These are phyloP conservation scores for Leuctra nigra DNA, from an alignment of 2,888 invertebrate genomes.

Conservation along the genomic window DNA sequence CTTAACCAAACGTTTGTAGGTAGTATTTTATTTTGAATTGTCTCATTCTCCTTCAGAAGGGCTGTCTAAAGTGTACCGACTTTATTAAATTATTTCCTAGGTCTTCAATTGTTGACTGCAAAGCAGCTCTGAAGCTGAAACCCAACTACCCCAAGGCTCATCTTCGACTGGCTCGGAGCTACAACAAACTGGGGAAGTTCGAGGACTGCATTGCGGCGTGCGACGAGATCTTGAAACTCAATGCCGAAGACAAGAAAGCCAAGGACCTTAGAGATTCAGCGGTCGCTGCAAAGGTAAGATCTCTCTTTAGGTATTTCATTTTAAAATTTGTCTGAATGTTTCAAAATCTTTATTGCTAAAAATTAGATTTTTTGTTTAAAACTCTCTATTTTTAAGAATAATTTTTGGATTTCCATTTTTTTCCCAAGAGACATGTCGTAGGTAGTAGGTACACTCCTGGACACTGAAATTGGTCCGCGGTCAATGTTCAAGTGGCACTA, in stretches of 20 bases:
- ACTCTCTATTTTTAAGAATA: no score
- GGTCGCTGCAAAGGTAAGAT: constrained; percentile 42
- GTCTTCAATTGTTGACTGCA: constrained; percentile 73
- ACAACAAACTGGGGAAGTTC: constrained; percentile 57
- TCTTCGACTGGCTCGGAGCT: constrained; percentile 67
- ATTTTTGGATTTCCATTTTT: no score
- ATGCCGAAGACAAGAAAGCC: constrained; percentile 50
- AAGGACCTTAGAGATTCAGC: constrained; percentile 49
- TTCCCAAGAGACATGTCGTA: no score
- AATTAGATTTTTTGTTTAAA: no score
- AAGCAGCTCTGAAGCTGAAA: constrained; percentile 67
- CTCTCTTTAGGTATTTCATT: constrained; percentile 18
- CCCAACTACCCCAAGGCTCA: constrained; percentile 72
- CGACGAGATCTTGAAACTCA: constrained; percentile 54
- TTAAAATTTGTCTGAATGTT: no score
- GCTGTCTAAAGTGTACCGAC: no score
- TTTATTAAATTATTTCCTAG: no score
- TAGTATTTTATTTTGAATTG: neutral
- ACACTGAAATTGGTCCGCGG: no score
- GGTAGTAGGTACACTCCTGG: no score
- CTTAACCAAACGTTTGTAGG: neutral
- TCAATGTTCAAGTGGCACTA: no score
- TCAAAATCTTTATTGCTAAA: no score
- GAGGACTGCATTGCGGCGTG: constrained; percentile 68
- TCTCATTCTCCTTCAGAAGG: no score